These are phyloP conservation scores for Gnatocerus cornutus DNA, from an alignment of 2,888 invertebrate species.

Conservation along the genomic window DNA sequence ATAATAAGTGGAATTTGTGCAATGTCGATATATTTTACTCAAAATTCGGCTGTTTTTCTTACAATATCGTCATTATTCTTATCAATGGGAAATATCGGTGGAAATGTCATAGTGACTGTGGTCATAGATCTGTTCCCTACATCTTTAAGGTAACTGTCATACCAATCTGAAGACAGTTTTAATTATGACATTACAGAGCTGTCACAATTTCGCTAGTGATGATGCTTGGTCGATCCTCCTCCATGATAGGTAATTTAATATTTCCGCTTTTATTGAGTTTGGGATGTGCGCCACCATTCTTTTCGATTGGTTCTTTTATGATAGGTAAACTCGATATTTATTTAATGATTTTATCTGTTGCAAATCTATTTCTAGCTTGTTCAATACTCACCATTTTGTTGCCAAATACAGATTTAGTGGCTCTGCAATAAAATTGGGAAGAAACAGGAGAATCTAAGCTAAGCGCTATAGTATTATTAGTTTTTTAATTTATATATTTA, in stretches of 20 bases:
- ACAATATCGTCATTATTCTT: constrained; percentile 72
- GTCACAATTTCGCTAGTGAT: constrained; percentile 81
- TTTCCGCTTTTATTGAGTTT: constrained; percentile 80
- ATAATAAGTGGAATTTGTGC: constrained; percentile 72
- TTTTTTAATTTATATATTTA: too few relatives aligned
- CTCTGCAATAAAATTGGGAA: too few relatives aligned
- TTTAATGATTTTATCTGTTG: too few relatives aligned
- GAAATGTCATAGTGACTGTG: constrained; percentile 74
- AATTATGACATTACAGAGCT: constrained; percentile 72
- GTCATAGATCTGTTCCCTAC: constrained; percentile 75
- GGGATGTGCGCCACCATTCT: constrained; percentile 83
- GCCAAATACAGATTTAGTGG: background rate
- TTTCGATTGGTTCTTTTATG: constrained; percentile 74
- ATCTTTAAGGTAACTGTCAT: constrained; percentile 67
- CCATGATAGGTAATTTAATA: constrained; percentile 80
- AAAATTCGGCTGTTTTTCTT: constrained; percentile 71
- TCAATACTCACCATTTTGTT: background rate
- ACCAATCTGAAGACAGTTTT: too few relatives aligned
- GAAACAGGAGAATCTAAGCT: too few relatives aligned
- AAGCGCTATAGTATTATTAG: too few relatives aligned
- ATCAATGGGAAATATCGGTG: constrained; percentile 73
- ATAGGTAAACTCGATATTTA: constrained; percentile 52
- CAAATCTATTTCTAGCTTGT: background rate
- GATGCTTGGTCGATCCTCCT: constrained; percentile 75
- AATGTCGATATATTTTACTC: constrained; percentile 75